Evolutionary conservation across 2,113 vertebrate genomes (phyloP).

Genomic region (Psilopsiagon aymara): DNA sequence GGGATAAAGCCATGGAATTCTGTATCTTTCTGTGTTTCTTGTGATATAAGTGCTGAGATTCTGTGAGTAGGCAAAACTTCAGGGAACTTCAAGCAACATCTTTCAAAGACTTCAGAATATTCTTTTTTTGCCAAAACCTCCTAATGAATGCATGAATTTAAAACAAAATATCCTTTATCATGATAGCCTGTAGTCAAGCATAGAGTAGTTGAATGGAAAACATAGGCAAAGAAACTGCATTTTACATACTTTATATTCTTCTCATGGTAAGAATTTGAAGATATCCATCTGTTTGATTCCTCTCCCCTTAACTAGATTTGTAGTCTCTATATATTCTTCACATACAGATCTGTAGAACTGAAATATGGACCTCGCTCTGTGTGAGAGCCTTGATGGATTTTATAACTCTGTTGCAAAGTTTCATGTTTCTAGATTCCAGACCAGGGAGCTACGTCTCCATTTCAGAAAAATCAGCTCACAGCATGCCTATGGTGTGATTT

Average conservation of each 20-base stretch:
- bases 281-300: neutral
- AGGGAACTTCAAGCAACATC: neutral
- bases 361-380: neutral
- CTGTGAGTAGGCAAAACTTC: neutral
- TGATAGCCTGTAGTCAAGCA: neutral
- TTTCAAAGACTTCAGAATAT: neutral
- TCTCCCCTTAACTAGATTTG: neutral
- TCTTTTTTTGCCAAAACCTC: neutral
- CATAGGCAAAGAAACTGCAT: neutral
- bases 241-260: neutral
- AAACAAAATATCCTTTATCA: neutral
- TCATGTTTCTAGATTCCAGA: neutral
- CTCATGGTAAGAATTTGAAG: neutral
- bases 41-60: neutral
- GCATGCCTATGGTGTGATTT: neutral
- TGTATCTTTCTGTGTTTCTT: neutral
- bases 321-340: neutral
- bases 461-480: constrained; percentile 1
- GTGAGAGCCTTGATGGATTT: neutral
- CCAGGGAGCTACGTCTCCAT: neutral
- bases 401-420: neutral
- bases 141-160: neutral
- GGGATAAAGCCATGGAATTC: neutral
- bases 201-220: neutral
- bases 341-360: neutral